phyloP scores from a whole-genome alignment of 2,113 vertebrate species.

The Glaucidium brasilianum region DNA sequence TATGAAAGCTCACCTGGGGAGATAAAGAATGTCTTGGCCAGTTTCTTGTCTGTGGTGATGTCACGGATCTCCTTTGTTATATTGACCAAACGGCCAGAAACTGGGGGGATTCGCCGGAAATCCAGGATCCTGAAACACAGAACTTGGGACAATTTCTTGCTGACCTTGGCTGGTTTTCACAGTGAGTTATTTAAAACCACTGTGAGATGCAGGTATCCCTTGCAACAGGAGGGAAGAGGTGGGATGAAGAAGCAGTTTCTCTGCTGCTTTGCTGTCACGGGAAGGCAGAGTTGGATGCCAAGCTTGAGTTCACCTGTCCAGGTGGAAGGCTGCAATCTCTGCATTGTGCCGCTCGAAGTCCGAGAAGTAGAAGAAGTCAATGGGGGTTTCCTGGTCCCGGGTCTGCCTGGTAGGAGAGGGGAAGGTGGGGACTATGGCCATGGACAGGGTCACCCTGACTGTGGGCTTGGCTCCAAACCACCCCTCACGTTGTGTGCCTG shows the following conservation, averaged over 20 bases:
- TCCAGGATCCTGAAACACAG: conserved; percentile 76
- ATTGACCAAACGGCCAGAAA: conserved; percentile 78
- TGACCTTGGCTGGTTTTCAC: not conserved
- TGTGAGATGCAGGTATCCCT: not conserved
- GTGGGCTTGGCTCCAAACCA: not conserved
- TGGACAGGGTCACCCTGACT: rapidly evolving
- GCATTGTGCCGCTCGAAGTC: conserved; percentile 88
- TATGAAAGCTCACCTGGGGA: conserved; percentile 75
- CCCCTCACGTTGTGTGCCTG: not conserved
- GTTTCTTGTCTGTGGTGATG: conserved; percentile 81
- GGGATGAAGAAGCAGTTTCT: not conserved
- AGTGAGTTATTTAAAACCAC: rapidly evolving
- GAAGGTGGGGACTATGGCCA: rapidly evolving
- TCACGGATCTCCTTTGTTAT: conserved; percentile 82
- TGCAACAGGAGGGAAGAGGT: not conserved
- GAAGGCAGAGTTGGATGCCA: not conserved
- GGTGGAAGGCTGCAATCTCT: conserved; percentile 84
- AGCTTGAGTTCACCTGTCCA: conserved; percentile 76
- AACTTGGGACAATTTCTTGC: not conserved
- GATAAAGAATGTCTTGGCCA: conserved; percentile 82
- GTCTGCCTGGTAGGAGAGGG: conserved; percentile 71
- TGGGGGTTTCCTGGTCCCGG: conserved; percentile 80
- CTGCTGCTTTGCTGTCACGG: not conserved
- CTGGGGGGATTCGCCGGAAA: conserved; percentile 81
- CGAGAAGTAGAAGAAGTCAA: conserved; percentile 87